Evolutionary conservation across 92 coral and sea anemone genomes (phyloP), one percentile per base, ranked within the genome.

Genomic region (Ricordea florida): DNA sequence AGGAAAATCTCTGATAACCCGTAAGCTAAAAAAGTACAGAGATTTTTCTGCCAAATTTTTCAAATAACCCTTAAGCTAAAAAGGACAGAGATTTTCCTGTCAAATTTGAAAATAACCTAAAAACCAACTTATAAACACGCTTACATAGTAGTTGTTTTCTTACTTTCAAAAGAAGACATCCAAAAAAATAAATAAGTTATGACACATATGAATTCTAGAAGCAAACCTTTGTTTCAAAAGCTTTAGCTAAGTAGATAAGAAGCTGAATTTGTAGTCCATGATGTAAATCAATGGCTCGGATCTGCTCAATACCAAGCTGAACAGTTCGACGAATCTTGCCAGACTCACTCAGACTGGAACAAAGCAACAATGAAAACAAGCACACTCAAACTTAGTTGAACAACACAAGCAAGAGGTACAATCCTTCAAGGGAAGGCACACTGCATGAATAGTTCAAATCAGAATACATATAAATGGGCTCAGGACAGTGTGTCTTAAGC

Each of bases 141-240:
- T n/a, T n/a, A n/a, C n/a, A n/a, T n/a, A n/a, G n/a, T n/a, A n/a
- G n/a, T n/a, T n/a, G n/a, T n/a, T n/a, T n/a, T n/a, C n/a, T n/a
- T n/a, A n/a, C n/a, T n/a, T n/a, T n/a, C n/a, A n/a, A n/a, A n/a
- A n/a, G n/a, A n/a, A n/a, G n/a, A n/a, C n/a, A n/a, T n/a, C n/a
- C n/a, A n/a, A n/a, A n/a, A n/a, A n/a, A n/a, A n/a, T n/a, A n/a
- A n/a, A n/a, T n/a, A n/a, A n/a, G n/a, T n/a, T n/a, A 34, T 10
- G 29, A 18, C 15, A n/a, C n/a, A 10, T 24, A 10, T 6, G 51
- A 6, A 10, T 24, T 31, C 20, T n/a, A n/a, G n/a, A 2, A 10
- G 31, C 56, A 20, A 10, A 96, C 99, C 96, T 96, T 96, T n/a
- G 90, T 85, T 31, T 89, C 96, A 92, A 96, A 96, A 62, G 75